Evolutionary conservation across 2,113 vertebrate genomes (phyloP).

Genomic region (Phalacrocorax aristotelis): DNA sequence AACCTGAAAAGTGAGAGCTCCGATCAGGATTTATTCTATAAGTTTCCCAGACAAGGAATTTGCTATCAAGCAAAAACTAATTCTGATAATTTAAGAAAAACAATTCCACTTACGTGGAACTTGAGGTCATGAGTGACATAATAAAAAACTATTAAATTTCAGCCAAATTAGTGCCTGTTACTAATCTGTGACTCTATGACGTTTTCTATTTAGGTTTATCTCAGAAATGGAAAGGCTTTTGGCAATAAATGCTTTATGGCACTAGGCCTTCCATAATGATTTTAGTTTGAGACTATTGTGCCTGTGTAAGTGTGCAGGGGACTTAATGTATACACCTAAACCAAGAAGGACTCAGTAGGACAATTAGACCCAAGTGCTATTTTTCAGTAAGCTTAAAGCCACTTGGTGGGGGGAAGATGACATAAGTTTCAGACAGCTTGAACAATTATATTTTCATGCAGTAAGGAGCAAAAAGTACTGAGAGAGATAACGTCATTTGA

Average conservation of each 20-base stretch:
- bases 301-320: not conserved
- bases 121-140: not conserved
- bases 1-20: not conserved
- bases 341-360: not conserved
- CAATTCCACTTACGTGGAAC: not conserved
- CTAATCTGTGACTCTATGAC: not conserved
- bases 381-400: not conserved
- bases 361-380: not conserved
- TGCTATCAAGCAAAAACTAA: not conserved
- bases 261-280: not conserved
- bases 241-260: not conserved
- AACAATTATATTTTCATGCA: not conserved
- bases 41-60: not conserved
- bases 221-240: not conserved
- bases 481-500: not conserved
- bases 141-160: not conserved
- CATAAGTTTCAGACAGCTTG: not conserved
- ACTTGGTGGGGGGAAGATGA: not conserved
- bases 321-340: not conserved
- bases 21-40: not conserved
- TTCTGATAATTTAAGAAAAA: not conserved
- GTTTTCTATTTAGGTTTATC: not conserved
- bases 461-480: not conserved
- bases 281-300: not conserved
- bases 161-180: not conserved